These are phyloP conservation scores for Zaprionus ghesquierei DNA, from an alignment of 1,140 invertebrate genomes.

Conservation along the genomic window DNA sequence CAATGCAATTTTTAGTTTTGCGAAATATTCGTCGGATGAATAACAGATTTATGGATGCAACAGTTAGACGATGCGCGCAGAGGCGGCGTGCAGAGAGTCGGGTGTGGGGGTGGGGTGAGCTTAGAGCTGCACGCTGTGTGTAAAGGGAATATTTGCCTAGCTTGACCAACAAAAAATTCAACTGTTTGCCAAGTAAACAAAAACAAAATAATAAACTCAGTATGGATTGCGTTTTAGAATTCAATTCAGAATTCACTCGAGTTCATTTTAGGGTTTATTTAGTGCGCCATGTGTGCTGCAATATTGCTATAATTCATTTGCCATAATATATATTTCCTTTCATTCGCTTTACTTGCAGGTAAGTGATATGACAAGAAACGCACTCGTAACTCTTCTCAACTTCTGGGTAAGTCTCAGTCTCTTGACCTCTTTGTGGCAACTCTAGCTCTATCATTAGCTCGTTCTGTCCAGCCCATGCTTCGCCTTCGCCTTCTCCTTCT, in stretches of 20 bases:
- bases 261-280: not conserved
- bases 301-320: not conserved
- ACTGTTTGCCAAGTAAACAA: conserved; percentile 5
- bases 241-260: not conserved
- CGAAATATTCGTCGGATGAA: conserved; percentile 34
- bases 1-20: conserved; percentile 41
- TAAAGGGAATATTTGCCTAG: conserved; percentile 13
- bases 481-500: not conserved
- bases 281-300: not conserved
- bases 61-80: not conserved
- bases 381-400: not conserved
- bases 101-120: not conserved
- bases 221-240: not conserved
- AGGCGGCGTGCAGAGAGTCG: not conserved
- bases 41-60: conserved; percentile 60
- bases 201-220: not conserved
- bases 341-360: conserved; percentile 46
- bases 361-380: conserved; percentile 13
- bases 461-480: conserved; percentile 33
- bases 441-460: conserved; percentile 25
- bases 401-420: conserved; percentile 60
- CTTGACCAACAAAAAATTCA: not conserved
- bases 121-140: not conserved
- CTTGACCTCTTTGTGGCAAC: not conserved
- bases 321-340: conserved; percentile 4